Evolutionary conservation across 2,888 invertebrate genomes (phyloP).

Genomic region (Cordilura impudica): DNA sequence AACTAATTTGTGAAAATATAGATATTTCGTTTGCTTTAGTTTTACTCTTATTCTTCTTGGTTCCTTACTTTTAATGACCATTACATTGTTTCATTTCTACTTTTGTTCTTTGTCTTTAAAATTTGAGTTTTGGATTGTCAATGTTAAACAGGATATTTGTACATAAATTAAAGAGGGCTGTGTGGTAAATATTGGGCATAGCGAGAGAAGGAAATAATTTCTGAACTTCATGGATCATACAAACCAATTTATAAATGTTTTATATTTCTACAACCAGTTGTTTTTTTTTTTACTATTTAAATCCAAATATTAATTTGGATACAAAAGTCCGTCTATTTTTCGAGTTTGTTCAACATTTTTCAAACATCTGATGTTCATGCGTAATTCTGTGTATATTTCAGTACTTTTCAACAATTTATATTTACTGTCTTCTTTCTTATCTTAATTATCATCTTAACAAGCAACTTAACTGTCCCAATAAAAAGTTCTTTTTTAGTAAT

Average conservation of each 20-base stretch:
- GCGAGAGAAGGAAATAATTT: too few relatives aligned
- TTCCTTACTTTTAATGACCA: slow-evolving; percentile 8
- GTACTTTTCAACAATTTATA: slow-evolving; percentile 44
- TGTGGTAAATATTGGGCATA: too few relatives aligned
- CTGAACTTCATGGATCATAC: too few relatives aligned
- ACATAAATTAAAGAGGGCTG: too few relatives aligned
- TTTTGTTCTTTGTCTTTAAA: slow-evolving; percentile 15
- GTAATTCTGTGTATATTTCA: neutral
- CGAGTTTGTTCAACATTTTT: neutral
- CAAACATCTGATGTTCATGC: neutral
- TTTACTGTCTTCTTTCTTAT: slow-evolving; percentile 55
- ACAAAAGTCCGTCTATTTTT: too few relatives aligned
- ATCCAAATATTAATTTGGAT: too few relatives aligned
- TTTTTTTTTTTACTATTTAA: too few relatives aligned
- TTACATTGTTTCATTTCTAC: slow-evolving; percentile 4
- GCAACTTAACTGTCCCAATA: slow-evolving; percentile 39
- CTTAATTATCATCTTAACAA: slow-evolving; percentile 61
- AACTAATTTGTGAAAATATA: slow-evolving; percentile 60
- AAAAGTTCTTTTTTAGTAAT: slow-evolving; percentile 9
- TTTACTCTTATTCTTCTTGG: neutral
- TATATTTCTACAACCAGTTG: too few relatives aligned
- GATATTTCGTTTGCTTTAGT: slow-evolving; percentile 1
- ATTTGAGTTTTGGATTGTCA: slow-evolving; percentile 18
- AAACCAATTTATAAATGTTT: too few relatives aligned
- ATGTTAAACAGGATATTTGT: slow-evolving; percentile 1